Percentiles rank a stretch among this genome's conserved stretches.
These are phyloP conservation scores for Cotesia typhae DNA, from an alignment of 1,140 invertebrate genomes.

Conservation along the genomic window DNA sequence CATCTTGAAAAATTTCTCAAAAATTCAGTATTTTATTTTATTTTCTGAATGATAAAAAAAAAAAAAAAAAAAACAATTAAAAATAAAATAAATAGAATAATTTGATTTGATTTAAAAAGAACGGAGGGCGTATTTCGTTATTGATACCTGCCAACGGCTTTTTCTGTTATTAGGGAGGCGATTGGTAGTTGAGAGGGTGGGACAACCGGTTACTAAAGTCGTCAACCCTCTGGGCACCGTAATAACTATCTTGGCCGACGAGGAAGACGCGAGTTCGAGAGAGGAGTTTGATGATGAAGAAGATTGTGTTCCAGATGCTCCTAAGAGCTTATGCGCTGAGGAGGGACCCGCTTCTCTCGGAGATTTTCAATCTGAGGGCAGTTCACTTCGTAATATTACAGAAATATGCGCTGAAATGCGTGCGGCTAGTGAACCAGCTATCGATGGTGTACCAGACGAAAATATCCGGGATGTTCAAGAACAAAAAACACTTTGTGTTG, in stretches of 20 bases:
- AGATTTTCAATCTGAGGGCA: slow-evolving; percentile 54
- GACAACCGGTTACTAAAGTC: slow-evolving; percentile 71
- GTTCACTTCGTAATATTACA: slow-evolving; percentile 55
- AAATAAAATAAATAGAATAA: slow-evolving; percentile 7
- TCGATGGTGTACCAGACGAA: slow-evolving; percentile 58
- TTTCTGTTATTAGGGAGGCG: slow-evolving; percentile 77
- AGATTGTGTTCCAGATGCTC: slow-evolving; percentile 57
- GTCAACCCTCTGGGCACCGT: slow-evolving; percentile 79
- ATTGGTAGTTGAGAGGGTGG: slow-evolving; percentile 68
- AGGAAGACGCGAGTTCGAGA: slow-evolving; percentile 58
- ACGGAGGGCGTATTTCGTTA: slow-evolving; percentile 39
- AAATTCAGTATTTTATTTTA: too few relatives aligned
- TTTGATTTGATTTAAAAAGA: background rate
- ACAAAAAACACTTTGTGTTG: slow-evolving; percentile 53
- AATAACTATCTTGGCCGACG: slow-evolving; percentile 67
- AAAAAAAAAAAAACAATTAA: background rate
- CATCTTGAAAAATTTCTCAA: too few relatives aligned
- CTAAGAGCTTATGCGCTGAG: slow-evolving; percentile 65
- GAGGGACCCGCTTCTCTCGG: slow-evolving; percentile 64
- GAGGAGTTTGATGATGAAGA: slow-evolving; percentile 64
- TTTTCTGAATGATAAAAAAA: background rate
- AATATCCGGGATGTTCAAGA: slow-evolving; percentile 58
- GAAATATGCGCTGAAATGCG: slow-evolving; percentile 64
- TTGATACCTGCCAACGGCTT: slow-evolving; percentile 79
- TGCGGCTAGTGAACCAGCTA: slow-evolving; percentile 57